These are phyloP conservation scores for Sebastes baramenuke DNA, from an alignment of 2,797 vertebrate genomes.

Conservation along the genomic window DNA sequence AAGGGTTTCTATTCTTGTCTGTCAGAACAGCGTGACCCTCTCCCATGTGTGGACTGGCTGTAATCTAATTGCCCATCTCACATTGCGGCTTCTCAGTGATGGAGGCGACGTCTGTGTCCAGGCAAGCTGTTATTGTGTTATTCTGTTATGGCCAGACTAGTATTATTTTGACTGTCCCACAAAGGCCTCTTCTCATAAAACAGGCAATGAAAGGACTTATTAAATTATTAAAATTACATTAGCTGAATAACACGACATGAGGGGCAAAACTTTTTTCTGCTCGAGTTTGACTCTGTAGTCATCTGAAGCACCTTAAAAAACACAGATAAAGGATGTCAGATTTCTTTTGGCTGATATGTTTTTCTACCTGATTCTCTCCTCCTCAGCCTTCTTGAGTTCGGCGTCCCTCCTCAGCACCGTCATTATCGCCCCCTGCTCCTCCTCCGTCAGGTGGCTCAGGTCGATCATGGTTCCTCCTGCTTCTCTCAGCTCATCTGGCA, in stretches of 20 bases:
- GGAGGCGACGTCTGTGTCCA: constrained; percentile 38
- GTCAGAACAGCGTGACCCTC: constrained; percentile 47
- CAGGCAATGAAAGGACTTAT: constrained; percentile 9
- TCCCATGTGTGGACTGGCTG: constrained; percentile 21
- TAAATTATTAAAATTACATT: constrained; percentile 54
- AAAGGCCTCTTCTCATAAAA: constrained; percentile 42
- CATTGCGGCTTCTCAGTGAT: constrained; percentile 47
- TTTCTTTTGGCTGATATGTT: neutral
- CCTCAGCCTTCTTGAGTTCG: constrained; percentile 90
- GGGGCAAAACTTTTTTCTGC: neutral
- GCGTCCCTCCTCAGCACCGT: constrained; percentile 91
- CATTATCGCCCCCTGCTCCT: constrained; percentile 93
- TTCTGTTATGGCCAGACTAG: constrained; percentile 58
- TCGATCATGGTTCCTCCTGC: constrained; percentile 88
- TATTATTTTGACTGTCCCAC: constrained; percentile 32
- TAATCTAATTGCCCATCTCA: constrained; percentile 71
- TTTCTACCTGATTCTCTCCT: constrained; percentile 91
- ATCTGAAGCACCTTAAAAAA: neutral
- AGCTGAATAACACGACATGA: constrained; percentile 27
- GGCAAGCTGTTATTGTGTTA: constrained; percentile 70
- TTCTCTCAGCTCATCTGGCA: neutral
- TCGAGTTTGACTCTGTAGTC: neutral
- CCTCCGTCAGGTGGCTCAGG: constrained; percentile 94
- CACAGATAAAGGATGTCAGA: neutral
- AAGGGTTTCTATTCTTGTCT: constrained; percentile 50